Evolutionary conservation across 2,113 vertebrate genomes (phyloP).

Genomic region (Gymnocephalus cernua): DNA sequence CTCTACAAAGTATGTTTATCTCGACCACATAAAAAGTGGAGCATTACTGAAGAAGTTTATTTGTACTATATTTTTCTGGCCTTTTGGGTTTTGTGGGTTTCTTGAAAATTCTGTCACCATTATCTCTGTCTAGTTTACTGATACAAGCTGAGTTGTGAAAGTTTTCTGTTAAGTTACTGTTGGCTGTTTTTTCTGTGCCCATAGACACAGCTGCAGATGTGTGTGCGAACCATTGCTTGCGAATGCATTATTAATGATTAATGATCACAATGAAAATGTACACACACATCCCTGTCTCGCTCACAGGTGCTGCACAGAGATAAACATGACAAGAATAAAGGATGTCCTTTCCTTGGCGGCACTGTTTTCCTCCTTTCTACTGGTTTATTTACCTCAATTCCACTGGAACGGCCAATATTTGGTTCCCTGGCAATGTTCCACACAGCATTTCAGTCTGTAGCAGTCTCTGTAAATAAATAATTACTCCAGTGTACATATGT

Average conservation of each 20-base stretch:
- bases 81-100: neutral
- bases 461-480: slow-evolving; percentile 69
- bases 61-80: neutral
- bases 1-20: neutral
- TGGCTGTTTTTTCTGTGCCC: neutral
- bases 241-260: slow-evolving; percentile 69
- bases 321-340: slow-evolving; percentile 69
- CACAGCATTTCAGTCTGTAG: slow-evolving; percentile 49
- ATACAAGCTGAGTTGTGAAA: neutral
- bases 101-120: neutral
- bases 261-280: slow-evolving; percentile 54
- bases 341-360: slow-evolving; percentile 52
- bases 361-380: slow-evolving; percentile 28
- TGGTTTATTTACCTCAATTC: slow-evolving; percentile 61
- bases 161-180: slow-evolving; percentile 15
- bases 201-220: slow-evolving; percentile 1
- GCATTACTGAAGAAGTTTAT: neutral
- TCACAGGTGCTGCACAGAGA: slow-evolving; percentile 69
- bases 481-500: slow-evolving; percentile 63
- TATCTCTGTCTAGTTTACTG: neutral
- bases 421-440: slow-evolving; percentile 58
- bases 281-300: slow-evolving; percentile 38
- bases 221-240: neutral
- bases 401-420: slow-evolving; percentile 49
- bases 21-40: neutral